Conservation (phyloP, 2,113 vertebrate genomes). For the Syrmaticus mikado region DNA sequence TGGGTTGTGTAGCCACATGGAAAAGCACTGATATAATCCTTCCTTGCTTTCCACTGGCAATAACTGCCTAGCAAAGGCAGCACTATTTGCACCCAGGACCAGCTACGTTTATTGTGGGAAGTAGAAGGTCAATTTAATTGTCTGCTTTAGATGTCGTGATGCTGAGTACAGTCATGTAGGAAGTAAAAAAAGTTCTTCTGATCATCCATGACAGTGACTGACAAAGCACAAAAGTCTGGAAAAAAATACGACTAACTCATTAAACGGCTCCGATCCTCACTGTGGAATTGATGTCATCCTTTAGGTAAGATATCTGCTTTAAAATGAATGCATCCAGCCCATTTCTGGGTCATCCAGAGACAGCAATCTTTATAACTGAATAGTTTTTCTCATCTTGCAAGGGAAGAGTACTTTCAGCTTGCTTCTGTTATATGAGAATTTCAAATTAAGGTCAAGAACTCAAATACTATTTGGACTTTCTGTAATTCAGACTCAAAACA, state of each 20-base stretch:
- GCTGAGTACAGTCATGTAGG: background rate
- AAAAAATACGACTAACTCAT: rapidly evolving
- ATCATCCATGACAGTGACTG: background rate
- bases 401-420: background rate
- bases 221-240: background rate
- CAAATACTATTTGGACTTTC: background rate
- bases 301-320: background rate
- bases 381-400: background rate
- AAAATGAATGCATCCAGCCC: background rate
- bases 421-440: background rate
- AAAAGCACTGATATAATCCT: background rate
- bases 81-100: background rate
- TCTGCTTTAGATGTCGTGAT: background rate
- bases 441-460: background rate
- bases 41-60: background rate
- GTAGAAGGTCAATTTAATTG: background rate
- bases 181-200: background rate
- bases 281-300: background rate
- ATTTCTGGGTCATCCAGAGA: background rate
- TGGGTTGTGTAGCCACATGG: background rate
- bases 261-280: background rate
- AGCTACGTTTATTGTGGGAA: background rate
- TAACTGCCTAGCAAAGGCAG: background rate
- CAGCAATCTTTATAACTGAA: background rate
- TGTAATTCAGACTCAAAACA: background rate